Base-by-base conservation (phyloP, 2,888 invertebrate species). In the Latheticus oryzae region DNA sequence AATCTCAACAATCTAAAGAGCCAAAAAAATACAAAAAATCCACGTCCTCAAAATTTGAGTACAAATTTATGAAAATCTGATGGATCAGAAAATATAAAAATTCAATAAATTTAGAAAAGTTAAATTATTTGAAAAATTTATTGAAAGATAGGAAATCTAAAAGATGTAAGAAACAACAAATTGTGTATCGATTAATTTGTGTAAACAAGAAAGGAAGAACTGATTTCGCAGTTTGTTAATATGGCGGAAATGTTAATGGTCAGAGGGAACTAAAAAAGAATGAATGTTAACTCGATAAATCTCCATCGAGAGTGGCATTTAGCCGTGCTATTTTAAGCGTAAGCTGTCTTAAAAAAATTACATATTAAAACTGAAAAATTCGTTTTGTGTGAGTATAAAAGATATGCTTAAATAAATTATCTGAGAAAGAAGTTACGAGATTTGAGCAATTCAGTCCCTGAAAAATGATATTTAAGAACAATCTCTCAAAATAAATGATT, bases 261-360 rank as follows among this genome's bases (percentile, higher is more conserved):
- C n/a, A 15, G 45, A 13, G n/a, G 11, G 30, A 11, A 16, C n/a
- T n/a, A n/a, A n/a, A n/a, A n/a, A n/a, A n/a, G 21, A 19, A 9
- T 19, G 30, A 45, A 45, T 45, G 45, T 19, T 45, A 45, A 45
- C 45, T 21, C 45, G 19, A 45, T 45, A 32, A 45, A 45, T 45
- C 30, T 45, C 17, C 17, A 2, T n/a, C 13, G 32, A 45, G 32
- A 45, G 28, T 5, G 42, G 42, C 45, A 45, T 45, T 45, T 45
- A 12, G 17, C 45, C 11, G n/a, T n/a, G n/a, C n/a, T n/a, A n/a
- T n/a, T n/a, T n/a, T n/a, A n/a, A n/a, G n/a, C n/a, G n/a, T n/a
- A n/a, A n/a, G n/a, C 28, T 26, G 11, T 19, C 5, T 19, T 3
- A 12, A 12, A 28, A 28, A 28, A 28, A 28, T 28, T 28, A 28